phyloP scores from a whole-genome alignment of 2,888 invertebrate species.

The Melitaea athalia region DNA sequence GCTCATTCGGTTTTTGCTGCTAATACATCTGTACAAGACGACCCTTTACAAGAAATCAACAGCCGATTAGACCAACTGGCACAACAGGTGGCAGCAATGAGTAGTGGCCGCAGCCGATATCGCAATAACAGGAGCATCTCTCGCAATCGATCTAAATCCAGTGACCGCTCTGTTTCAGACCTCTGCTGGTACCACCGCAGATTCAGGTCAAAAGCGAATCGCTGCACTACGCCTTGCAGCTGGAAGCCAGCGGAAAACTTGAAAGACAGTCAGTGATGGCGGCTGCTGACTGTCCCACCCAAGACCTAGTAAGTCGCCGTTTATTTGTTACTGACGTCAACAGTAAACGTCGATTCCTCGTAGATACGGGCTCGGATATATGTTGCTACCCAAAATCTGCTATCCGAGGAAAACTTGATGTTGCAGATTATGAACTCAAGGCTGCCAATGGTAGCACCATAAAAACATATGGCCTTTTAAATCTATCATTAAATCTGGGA shows the following conservation, averaged over 20 bases:
- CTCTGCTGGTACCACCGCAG: neutral
- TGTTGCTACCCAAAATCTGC: constrained; percentile 40
- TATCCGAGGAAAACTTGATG: constrained; percentile 15
- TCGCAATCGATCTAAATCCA: neutral
- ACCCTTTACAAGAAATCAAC: too few relatives aligned
- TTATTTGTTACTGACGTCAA: constrained; percentile 25
- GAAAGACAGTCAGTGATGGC: neutral
- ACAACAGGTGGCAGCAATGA: neutral
- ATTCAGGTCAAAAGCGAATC: neutral
- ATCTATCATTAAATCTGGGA: too few relatives aligned
- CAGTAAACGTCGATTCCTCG: constrained; percentile 36
- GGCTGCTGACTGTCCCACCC: neutral
- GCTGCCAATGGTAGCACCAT: constrained; percentile 52
- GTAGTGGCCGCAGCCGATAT: neutral
- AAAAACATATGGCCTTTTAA: constrained; percentile 5
- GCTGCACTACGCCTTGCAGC: neutral
- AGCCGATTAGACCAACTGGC: neutral
- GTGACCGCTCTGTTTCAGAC: neutral
- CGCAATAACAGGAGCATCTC: neutral
- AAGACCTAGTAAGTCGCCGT: neutral
- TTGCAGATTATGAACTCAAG: constrained; percentile 42
- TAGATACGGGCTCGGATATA: constrained; percentile 39
- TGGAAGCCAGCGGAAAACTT: constrained; percentile 18
- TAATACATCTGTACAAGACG: too few relatives aligned
- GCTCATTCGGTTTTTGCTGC: too few relatives aligned